phyloP scores from a whole-genome alignment of 2,113 vertebrate species.

The Leptobrachium ailaonicum region DNA sequence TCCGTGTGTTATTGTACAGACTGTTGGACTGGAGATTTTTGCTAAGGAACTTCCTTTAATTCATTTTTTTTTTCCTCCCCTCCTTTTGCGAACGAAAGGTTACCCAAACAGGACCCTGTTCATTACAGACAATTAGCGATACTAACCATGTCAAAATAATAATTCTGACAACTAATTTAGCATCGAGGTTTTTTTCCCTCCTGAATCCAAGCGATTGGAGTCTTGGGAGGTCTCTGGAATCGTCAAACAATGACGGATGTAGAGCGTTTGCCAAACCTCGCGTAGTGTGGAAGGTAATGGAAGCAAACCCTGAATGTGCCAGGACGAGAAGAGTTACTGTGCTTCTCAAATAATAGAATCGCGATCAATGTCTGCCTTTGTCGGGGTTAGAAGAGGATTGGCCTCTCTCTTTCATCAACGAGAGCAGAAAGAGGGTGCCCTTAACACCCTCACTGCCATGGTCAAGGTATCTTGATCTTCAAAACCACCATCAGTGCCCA shows the following conservation, averaged over 20 bases:
- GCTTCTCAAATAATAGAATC: no score
- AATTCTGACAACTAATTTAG: slow-evolving; percentile 1
- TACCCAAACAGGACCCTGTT: not conserved
- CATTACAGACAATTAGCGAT: not conserved
- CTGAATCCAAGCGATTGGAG: not conserved
- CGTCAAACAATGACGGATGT: not conserved
- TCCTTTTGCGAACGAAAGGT: slow-evolving; percentile 8
- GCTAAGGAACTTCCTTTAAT: not conserved
- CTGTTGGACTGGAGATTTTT: not conserved
- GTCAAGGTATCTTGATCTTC: no score
- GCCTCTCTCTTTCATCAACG: no score
- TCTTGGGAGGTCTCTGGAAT: not conserved
- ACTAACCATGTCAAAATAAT: not conserved
- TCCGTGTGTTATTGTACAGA: not conserved
- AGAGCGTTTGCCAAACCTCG: not conserved
- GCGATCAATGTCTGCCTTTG: no score
- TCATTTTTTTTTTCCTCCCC: not conserved
- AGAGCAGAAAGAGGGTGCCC: no score
- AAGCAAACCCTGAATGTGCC: no score
- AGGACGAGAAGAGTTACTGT: no score
- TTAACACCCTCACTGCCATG: no score
- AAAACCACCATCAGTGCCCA: no score
- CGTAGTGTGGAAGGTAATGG: no score
- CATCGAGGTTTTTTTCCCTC: not conserved
- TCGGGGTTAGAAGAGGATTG: no score